Percentiles rank a stretch among this genome's conserved stretches.
phyloP scores from a whole-genome alignment of 1,140 invertebrate species.

The Drosophila murphyi region DNA sequence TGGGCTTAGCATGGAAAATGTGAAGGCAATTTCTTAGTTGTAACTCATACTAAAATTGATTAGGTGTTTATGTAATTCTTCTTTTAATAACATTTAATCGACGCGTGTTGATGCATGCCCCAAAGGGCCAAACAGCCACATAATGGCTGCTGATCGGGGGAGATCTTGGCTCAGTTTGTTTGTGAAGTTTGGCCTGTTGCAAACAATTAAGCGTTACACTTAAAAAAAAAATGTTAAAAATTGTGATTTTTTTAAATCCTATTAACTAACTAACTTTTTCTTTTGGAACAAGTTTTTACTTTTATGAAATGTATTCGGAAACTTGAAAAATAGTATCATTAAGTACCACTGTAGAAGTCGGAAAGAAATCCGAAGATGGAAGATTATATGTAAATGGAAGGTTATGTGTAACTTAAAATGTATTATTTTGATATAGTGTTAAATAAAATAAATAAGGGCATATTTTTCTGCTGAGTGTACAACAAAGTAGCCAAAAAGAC shows the following conservation, averaged over 20 bases:
- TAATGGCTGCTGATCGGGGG: slow-evolving; percentile 44
- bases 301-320: too few relatives aligned
- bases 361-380: too few relatives aligned
- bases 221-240: background rate
- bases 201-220: slow-evolving; percentile 56
- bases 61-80: slow-evolving; percentile 71
- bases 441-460: background rate
- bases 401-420: background rate
- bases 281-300: too few relatives aligned
- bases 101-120: slow-evolving; percentile 48
- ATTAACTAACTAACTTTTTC: too few relatives aligned
- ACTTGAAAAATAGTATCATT: too few relatives aligned
- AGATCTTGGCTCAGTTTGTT: background rate
- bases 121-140: slow-evolving; percentile 22
- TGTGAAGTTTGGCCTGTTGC: slow-evolving; percentile 19
- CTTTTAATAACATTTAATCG: slow-evolving; percentile 75
- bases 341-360: too few relatives aligned
- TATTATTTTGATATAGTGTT: background rate
- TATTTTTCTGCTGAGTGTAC: slow-evolving; percentile 19
- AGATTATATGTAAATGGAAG: too few relatives aligned
- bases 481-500: slow-evolving; percentile 49
- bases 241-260: too few relatives aligned
- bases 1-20: slow-evolving; percentile 9
- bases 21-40: slow-evolving; percentile 40
- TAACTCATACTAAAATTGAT: slow-evolving; percentile 57